These are phyloP conservation scores for Temnothorax longispinosus DNA, from an alignment of 1,140 invertebrate species.

Conservation along the genomic window DNA sequence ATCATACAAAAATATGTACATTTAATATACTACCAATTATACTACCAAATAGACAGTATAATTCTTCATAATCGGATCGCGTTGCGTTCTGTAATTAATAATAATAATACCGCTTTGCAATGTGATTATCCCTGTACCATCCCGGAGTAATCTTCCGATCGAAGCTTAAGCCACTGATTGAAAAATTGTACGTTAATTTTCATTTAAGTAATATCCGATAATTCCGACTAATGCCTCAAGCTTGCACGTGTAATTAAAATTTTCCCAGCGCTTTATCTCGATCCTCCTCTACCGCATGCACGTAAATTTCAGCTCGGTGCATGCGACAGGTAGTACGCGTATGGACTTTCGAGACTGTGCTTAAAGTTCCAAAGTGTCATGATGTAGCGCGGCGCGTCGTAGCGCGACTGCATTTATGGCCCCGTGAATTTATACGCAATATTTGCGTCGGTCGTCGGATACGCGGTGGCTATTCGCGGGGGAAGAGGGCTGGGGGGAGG, in stretches of 20 bases:
- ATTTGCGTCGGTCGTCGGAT: not conserved
- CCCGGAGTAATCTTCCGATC: not conserved
- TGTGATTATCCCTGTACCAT: not conserved
- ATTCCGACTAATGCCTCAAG: constrained; percentile 41
- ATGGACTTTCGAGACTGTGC: not conserved
- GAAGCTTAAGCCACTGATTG: not conserved
- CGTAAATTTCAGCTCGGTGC: constrained; percentile 19
- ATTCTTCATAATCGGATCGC: not conserved
- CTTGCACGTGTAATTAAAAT: constrained; percentile 49
- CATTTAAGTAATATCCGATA: constrained; percentile 44
- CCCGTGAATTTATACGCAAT: constrained; percentile 50
- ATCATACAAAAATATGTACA: not conserved
- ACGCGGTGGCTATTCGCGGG: not conserved
- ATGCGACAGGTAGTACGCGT: constrained; percentile 4
- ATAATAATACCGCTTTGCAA: not conserved
- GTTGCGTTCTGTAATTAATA: not conserved
- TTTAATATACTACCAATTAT: not conserved
- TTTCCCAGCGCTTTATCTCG: not conserved
- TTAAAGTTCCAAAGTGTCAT: constrained; percentile 38
- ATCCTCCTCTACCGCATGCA: not conserved
- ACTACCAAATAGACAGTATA: not conserved
- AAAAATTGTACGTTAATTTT: constrained; percentile 7
- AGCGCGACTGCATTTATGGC: constrained; percentile 20
- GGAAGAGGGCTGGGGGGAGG: not conserved
- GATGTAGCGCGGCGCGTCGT: not conserved